These are phyloP conservation scores for Caiman crocodilus DNA, from an alignment of 2,797 vertebrate genomes.

Conservation along the genomic window DNA sequence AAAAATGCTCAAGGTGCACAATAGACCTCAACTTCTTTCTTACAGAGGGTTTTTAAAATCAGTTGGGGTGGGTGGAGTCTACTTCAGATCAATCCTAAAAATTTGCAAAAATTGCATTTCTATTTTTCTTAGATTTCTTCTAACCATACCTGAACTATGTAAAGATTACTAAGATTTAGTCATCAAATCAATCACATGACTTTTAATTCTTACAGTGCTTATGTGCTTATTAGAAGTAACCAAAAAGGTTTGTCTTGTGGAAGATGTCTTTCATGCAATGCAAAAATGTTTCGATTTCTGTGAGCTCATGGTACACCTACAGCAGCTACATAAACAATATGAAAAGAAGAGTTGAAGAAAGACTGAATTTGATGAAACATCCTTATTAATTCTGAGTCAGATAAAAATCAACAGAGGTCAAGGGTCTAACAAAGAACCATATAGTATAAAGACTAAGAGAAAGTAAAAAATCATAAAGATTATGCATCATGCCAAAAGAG, in stretches of 20 bases:
- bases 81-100: background rate
- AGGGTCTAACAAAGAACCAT: slow-evolving; percentile 43
- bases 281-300: slow-evolving; percentile 41
- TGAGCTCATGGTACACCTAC: slow-evolving; percentile 30
- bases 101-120: background rate
- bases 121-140: slow-evolving; percentile 16
- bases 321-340: slow-evolving; percentile 48
- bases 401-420: slow-evolving; percentile 17
- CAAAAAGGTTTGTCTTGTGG: slow-evolving; percentile 23
- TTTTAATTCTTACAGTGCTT: slow-evolving; percentile 26
- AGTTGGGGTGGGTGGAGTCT: background rate
- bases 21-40: background rate
- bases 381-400: slow-evolving; percentile 43
- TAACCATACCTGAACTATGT: background rate
- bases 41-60: background rate
- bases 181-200: background rate
- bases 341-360: slow-evolving; percentile 42
- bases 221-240: slow-evolving; percentile 28
- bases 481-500: slow-evolving; percentile 52
- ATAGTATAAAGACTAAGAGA: slow-evolving; percentile 37
- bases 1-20: background rate
- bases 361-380: slow-evolving; percentile 10
- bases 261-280: slow-evolving; percentile 1
- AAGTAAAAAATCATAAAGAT: slow-evolving; percentile 36
- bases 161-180: background rate